phyloP scores from a whole-genome alignment of 2,797 vertebrate species.

The Eulemur coronatus region DNA sequence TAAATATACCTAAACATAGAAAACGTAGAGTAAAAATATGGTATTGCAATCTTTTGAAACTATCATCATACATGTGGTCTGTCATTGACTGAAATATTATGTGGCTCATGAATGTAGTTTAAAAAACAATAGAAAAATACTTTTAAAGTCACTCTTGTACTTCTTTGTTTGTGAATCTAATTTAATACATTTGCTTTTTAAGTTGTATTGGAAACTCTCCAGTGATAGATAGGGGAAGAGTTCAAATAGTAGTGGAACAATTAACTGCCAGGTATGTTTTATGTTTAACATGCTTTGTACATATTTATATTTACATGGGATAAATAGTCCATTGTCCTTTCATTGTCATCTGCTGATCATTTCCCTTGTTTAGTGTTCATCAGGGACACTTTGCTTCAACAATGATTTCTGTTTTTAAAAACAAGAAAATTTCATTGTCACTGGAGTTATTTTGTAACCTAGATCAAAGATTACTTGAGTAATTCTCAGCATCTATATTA shows the following conservation, averaged over 20 bases:
- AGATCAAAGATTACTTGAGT: neutral
- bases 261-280: neutral
- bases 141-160: neutral
- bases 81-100: neutral
- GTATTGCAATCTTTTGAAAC: neutral
- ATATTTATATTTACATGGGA: neutral
- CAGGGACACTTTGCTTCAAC: neutral
- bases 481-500: neutral
- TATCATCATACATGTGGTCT: neutral
- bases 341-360: neutral
- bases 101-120: neutral
- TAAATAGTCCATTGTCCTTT: slow-evolving; percentile 1
- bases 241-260: neutral
- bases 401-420: slow-evolving; percentile 4
- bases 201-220: neutral
- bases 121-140: neutral
- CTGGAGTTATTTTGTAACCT: neutral
- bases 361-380: neutral
- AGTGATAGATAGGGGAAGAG: neutral
- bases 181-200: slow-evolving; percentile 14
- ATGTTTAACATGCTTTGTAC: neutral
- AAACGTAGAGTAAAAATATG: neutral
- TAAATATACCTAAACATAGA: neutral
- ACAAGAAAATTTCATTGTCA: slow-evolving; percentile 9
- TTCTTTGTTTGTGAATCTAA: neutral